Evolutionary conservation across 2,113 vertebrate species (phyloP), one percentile per base, ranked within the genome.

Genomic region (Plecotus auritus): DNA sequence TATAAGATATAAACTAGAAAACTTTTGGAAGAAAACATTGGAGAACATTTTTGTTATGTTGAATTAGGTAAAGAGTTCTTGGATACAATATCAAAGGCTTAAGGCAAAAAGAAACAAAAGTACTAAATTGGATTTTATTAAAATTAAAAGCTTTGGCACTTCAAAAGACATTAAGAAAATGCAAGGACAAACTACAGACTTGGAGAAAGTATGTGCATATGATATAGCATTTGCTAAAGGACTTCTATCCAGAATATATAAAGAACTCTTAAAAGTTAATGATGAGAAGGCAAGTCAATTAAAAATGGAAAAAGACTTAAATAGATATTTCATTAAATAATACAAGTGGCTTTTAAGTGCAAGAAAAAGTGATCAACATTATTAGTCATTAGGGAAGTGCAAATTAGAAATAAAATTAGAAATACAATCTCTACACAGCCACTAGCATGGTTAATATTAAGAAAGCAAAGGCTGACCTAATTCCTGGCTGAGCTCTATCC

Each of bases 51-150:
- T 94, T 91, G 35, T 90, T 26, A 82, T 80, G 20, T 91, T 81
- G 37, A 70, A 10, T 67, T 92, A 86, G 83, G n/a, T 14, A 69
- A 59, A 47, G 37, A 70, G 49, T 85, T 92, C 66, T 92, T 73
- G 13, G 66, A 70, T 59, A 81, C 4, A n/a, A 47, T n/a, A 88
- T 88, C 72, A 89, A 85, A 93, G 70, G 67, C 56, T 95, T 51
- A 94, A 90, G 56, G 74, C 45, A 81, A 84, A 88, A 85, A 95
- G 86, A 70, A 91, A 74, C 26, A 73, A 93, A 87, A 92, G 80
- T 81, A 26, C 67, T 83, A 88, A 85, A 67, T 72, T 59, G 23
- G 40, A 69, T 66, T 83, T 95, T 32, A 85, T 95, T 73, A 86
- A 95, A 35, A 85, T 80, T 49, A 61, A 70, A 89, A 90, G 8